phyloP scores from a whole-genome alignment of 2,888 invertebrate species.

The Lasioglossum vierecki region DNA sequence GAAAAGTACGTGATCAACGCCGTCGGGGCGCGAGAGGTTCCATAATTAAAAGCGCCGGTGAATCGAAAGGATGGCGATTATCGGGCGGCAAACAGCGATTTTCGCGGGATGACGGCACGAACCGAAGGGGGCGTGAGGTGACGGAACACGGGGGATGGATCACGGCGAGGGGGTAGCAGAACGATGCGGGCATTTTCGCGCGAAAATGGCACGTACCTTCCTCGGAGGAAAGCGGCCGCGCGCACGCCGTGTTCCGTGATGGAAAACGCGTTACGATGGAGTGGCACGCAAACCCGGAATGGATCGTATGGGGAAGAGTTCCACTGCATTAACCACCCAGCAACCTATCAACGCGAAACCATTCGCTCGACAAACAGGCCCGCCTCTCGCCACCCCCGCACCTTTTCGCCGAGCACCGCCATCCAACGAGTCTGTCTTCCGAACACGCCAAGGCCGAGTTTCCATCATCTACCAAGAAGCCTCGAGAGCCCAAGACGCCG shows the following conservation, averaged over 20 bases:
- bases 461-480: constrained; percentile 37
- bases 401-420: constrained; percentile 10
- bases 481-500: constrained; percentile 7
- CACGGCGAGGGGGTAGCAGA: neutral
- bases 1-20: constrained; percentile 18
- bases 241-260: constrained; percentile 61
- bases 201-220: constrained; percentile 69
- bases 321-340: constrained; percentile 72
- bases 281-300: constrained; percentile 72
- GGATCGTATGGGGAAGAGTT: constrained; percentile 70
- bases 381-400: constrained; percentile 18
- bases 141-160: constrained; percentile 38
- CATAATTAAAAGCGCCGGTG: constrained; percentile 54
- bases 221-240: constrained; percentile 43
- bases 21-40: constrained; percentile 8
- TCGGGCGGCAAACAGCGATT: constrained; percentile 60
- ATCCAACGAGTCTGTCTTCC: constrained; percentile 37
- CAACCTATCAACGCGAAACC: constrained; percentile 70
- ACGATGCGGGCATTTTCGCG: constrained; percentile 51
- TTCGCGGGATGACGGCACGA: constrained; percentile 18
- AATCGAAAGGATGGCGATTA: constrained; percentile 58
- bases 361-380: constrained; percentile 74
- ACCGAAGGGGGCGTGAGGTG: constrained; percentile 46
- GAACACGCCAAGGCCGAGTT: constrained; percentile 23
- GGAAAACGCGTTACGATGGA: constrained; percentile 77